Percentiles rank a stretch among this genome's conserved stretches.
Evolutionary conservation across 2,888 invertebrate genomes (phyloP).

Genomic region (Microctonus aethiopoides): DNA sequence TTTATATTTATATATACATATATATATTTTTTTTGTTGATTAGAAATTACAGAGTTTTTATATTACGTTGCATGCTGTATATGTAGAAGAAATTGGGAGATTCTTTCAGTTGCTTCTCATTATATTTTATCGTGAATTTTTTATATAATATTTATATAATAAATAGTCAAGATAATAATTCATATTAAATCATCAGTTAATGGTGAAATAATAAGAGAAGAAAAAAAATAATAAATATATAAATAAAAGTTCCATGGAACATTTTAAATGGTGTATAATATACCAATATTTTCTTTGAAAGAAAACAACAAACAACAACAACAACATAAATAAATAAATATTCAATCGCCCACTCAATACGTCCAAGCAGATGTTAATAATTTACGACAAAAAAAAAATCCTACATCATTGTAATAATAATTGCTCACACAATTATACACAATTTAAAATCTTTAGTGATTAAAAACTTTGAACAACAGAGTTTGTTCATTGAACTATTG

Average conservation of each 20-base stretch:
- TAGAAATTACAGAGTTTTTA: conserved; percentile 45
- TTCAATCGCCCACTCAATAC: conserved; percentile 25
- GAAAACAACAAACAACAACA: not conserved
- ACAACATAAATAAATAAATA: not conserved
- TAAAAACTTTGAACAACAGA: not conserved
- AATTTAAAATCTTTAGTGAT: not conserved
- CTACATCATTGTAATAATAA: conserved; percentile 21
- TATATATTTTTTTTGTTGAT: conserved; percentile 36
- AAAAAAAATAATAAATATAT: not conserved
- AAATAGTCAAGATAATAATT: conserved; percentile 24
- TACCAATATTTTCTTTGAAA: conserved; percentile 10
- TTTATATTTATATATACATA: conserved; percentile 2
- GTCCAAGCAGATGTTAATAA: conserved; percentile 17
- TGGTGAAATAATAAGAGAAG: conserved; percentile 11
- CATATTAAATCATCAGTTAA: not conserved
- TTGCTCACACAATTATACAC: not conserved
- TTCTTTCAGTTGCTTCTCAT: conserved; percentile 22
- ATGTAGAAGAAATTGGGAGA: conserved; percentile 7
- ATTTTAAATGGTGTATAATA: conserved; percentile 5
- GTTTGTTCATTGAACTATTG: not conserved
- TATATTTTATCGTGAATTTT: conserved; percentile 11
- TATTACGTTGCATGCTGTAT: conserved; percentile 45
- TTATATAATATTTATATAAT: conserved; percentile 42
- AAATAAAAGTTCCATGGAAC: conserved; percentile 3
- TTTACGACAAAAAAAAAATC: conserved; percentile 28